Evolutionary conservation across 2,113 vertebrate genomes (phyloP).

Genomic region (Hyaena hyaena): DNA sequence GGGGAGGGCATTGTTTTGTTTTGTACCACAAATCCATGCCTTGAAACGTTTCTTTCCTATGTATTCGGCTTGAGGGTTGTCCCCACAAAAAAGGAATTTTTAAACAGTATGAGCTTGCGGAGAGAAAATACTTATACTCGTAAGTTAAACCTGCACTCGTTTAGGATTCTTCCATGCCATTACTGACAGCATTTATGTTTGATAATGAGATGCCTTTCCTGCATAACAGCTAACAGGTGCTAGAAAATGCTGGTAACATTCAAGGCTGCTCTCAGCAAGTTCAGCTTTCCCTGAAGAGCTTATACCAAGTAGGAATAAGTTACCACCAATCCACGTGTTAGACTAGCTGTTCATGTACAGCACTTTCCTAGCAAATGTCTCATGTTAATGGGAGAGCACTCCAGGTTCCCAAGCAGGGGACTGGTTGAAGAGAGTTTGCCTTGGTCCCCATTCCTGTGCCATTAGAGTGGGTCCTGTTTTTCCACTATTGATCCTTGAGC

Average conservation of each 20-base stretch:
- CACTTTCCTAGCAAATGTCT: conserved; percentile 15
- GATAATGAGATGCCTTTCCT: conserved; percentile 34
- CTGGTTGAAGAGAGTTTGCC: conserved; percentile 14
- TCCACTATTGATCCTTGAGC: not conserved
- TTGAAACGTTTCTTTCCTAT: not conserved
- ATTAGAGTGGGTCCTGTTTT: not conserved
- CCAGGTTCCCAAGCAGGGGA: not conserved
- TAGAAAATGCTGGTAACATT: not conserved
- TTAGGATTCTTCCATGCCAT: not conserved
- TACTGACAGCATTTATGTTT: not conserved
- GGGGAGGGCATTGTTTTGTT: conserved; percentile 24
- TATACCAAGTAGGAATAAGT: conserved; percentile 42
- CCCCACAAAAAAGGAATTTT: conserved; percentile 4
- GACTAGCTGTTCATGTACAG: not conserved
- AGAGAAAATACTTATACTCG: not conserved
- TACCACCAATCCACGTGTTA: not conserved
- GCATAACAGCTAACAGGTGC: conserved; percentile 5
- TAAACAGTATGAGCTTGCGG: not conserved
- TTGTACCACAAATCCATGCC: not conserved
- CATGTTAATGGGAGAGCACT: not conserved
- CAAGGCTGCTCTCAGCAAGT: conserved; percentile 31
- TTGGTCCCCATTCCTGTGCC: conserved; percentile 1
- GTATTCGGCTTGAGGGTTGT: conserved; percentile 45
- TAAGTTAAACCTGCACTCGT: not conserved
- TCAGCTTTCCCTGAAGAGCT: conserved; percentile 58